A percentile compares a stretch with the other conserved stretches of the same genome.
phyloP scores from a whole-genome alignment of 53 echinoderm and acorn worm species.

The Actinopyga echinites region DNA sequence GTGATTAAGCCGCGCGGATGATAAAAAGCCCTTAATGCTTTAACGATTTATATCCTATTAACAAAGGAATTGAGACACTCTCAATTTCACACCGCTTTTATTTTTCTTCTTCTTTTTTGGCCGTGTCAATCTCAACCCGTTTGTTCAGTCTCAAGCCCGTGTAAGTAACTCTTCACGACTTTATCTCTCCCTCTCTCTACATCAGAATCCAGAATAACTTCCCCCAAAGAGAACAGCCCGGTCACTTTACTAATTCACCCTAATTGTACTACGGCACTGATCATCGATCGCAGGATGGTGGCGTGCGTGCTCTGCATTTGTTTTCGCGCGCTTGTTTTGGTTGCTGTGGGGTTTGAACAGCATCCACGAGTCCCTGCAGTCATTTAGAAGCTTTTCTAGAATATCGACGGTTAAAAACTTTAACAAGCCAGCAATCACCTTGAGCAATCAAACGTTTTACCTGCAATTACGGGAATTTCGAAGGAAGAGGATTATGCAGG shows the following conservation, averaged over 20 bases:
- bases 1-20: too few species aligned
- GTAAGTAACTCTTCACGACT: constrained; percentile 10
- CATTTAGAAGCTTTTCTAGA: constrained; percentile 27
- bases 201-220: background rate
- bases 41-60: constrained; percentile 30
- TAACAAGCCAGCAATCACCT: constrained; percentile 29
- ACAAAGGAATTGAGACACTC: constrained; percentile 32
- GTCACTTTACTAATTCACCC: constrained; percentile 35
- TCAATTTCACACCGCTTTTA: constrained; percentile 20
- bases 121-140: constrained; percentile 17
- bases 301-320: constrained; percentile 34
- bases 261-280: constrained; percentile 12
- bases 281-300: constrained; percentile 36
- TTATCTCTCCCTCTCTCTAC: background rate
- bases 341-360: constrained; percentile 27
- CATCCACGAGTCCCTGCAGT: constrained; percentile 20
- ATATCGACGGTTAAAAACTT: constrained; percentile 29
- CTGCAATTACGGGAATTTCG: constrained; percentile 1
- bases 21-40: constrained; percentile 22
- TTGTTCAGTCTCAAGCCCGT: constrained; percentile 32
- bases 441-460: constrained; percentile 37
- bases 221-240: constrained; percentile 9
- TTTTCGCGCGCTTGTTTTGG: constrained; percentile 32
- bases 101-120: constrained; percentile 2
- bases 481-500: constrained; percentile 15